Evolutionary conservation across 2,888 invertebrate genomes (phyloP).

Genomic region (Trissoscelio sp.): DNA sequence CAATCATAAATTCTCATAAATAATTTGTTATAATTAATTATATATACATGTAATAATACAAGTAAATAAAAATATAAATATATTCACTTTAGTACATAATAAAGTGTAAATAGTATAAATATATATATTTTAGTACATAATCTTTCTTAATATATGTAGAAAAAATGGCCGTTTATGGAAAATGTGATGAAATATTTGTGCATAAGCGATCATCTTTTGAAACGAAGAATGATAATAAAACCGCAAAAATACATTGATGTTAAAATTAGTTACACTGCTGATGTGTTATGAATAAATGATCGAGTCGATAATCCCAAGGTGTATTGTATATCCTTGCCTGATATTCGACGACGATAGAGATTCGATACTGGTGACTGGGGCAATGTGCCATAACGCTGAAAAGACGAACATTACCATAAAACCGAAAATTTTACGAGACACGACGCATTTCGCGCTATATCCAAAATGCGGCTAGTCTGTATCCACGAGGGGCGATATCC

Average conservation of each 20-base stretch:
- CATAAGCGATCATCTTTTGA: constrained; percentile 18
- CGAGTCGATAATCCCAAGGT: constrained; percentile 55
- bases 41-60: too few species aligned
- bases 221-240: constrained; percentile 42
- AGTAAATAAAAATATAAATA: too few species aligned
- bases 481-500: constrained; percentile 75
- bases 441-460: constrained; percentile 72
- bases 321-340: constrained; percentile 44
- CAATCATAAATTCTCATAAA: too few species aligned
- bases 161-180: constrained; percentile 23
- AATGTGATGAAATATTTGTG: constrained; percentile 36
- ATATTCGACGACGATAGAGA: constrained; percentile 68
- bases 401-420: constrained; percentile 80
- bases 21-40: too few species aligned
- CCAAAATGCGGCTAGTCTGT: constrained; percentile 74
- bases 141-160: neutral
- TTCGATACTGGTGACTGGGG: constrained; percentile 70
- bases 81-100: neutral
- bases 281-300: constrained; percentile 57
- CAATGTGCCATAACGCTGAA: constrained; percentile 71
- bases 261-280: constrained; percentile 35
- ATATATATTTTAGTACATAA: too few species aligned
- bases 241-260: constrained; percentile 47
- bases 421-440: constrained; percentile 80
- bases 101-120: too few species aligned